Evolutionary conservation across 2,113 vertebrate genomes (phyloP), one percentile per base, ranked within the genome.

Genomic region (Mobula hypostoma): DNA sequence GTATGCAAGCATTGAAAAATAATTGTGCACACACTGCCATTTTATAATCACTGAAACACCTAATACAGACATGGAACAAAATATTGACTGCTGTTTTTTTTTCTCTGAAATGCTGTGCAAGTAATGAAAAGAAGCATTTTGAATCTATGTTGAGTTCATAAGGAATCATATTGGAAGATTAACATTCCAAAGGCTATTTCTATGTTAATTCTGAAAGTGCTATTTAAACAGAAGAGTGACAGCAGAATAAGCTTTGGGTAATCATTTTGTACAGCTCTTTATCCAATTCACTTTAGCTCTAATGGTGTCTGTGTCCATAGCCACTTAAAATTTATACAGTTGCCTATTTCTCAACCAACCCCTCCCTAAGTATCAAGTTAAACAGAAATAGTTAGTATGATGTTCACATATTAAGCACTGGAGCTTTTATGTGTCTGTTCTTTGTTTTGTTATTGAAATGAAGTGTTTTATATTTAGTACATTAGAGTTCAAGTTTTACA

Each of bases 251-350:
- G 91, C 91, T 93, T 76, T 74, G 68, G 91, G 74, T 93, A 93
- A 93, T 93, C 91, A 74, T 93, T 93, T 93, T 93, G 91, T 93
- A 93, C 91, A 93, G 91, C 91, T 93, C 32, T 93, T 93, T 93
- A 93, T 93, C 91, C 91, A 93, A 93, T 93, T 93, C 91, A 76
- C 91, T 93, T 76, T 36, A 93, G 66, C 70, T 74, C 5, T 74
- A 76, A 93, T 93, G 70, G 91, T 93, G 91, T 93, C 91, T 29
- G 24, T 93, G 70, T 93, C 91, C 40, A 74, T 70, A 93, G 68
- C 72, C 66, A 29, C 24, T 74, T 48, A 74, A 48, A 40, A 70
- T 92, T 74, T 93, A 91, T 91, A 91, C 88, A 61, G n/a, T 36
- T 6, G 63, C 87, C 17, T 63, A 15, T 6, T 90, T 66, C 19